Evolutionary conservation across 2,888 invertebrate species (phyloP).

Genomic region (Vandiemenella viatica): DNA sequence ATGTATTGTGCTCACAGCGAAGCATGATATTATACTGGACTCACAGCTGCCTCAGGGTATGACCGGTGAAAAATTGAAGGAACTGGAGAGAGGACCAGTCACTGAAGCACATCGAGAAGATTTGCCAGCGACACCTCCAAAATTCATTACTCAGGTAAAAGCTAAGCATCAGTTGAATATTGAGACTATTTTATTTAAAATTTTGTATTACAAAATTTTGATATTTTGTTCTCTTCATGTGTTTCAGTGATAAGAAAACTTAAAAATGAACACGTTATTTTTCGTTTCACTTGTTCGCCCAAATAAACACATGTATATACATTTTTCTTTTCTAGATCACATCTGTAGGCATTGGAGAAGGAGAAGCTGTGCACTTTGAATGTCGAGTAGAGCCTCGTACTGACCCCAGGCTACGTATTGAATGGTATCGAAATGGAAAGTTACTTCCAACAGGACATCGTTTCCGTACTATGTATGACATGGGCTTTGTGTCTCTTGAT

Average conservation of each 20-base stretch:
- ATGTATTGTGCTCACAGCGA: slow-evolving; percentile 25
- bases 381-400: slow-evolving; percentile 89
- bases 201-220: too few relatives aligned
- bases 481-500: slow-evolving; percentile 86
- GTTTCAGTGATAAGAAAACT: too few relatives aligned
- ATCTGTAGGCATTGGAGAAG: slow-evolving; percentile 74
- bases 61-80: slow-evolving; percentile 82
- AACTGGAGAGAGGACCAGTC: slow-evolving; percentile 70
- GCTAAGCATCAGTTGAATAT: too few relatives aligned
- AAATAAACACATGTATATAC: too few relatives aligned
- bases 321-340: slow-evolving; percentile 50
- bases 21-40: slow-evolving; percentile 62
- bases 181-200: too few relatives aligned
- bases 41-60: slow-evolving; percentile 85
- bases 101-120: slow-evolving; percentile 56
- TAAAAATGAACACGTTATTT: too few relatives aligned
- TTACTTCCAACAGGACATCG: slow-evolving; percentile 77
- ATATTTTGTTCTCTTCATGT: too few relatives aligned
- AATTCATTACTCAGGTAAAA: slow-evolving; percentile 54
- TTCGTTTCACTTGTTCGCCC: too few relatives aligned
- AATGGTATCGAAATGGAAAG: slow-evolving; percentile 89
- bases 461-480: slow-evolving; percentile 80
- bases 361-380: slow-evolving; percentile 86
- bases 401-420: slow-evolving; percentile 78
- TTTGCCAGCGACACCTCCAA: slow-evolving; percentile 58